These are phyloP conservation scores for Rhagophthalmus giganteus DNA, from an alignment of 2,888 invertebrate genomes.

Conservation along the genomic window DNA sequence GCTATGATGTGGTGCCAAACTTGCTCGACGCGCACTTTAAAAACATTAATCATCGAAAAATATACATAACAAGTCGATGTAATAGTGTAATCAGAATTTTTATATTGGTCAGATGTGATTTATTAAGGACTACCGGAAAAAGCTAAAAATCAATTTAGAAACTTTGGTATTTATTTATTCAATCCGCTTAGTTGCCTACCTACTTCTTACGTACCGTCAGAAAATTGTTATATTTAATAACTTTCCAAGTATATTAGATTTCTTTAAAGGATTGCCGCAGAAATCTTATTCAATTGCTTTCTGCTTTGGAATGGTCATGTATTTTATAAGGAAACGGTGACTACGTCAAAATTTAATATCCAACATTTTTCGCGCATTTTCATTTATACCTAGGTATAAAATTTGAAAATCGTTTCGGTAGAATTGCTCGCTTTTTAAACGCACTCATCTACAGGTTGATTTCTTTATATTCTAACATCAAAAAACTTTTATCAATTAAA, in stretches of 20 bases:
- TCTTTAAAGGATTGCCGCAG: background rate
- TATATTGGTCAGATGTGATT: slow-evolving; percentile 35
- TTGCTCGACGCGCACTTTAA: slow-evolving; percentile 7
- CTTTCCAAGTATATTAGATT: background rate
- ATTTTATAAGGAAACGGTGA: slow-evolving; percentile 3
- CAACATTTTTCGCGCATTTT: too few relatives aligned
- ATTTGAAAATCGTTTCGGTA: too few relatives aligned
- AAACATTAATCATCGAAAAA: slow-evolving; percentile 41
- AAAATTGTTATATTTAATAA: slow-evolving; percentile 4
- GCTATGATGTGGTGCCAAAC: slow-evolving; percentile 5
- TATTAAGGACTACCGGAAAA: slow-evolving; percentile 29
- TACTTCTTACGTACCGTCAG: background rate
- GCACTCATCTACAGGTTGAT: too few relatives aligned
- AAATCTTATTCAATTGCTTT: slow-evolving; percentile 7
- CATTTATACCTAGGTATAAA: too few relatives aligned
- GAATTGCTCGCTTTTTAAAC: too few relatives aligned
- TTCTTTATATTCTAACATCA: too few relatives aligned
- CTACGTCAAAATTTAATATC: too few relatives aligned
- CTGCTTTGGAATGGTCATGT: slow-evolving; percentile 10
- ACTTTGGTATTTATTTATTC: slow-evolving; percentile 14
- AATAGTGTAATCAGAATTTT: slow-evolving; percentile 43
- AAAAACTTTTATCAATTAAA: too few relatives aligned
- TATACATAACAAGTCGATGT: slow-evolving; percentile 42
- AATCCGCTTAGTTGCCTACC: background rate
- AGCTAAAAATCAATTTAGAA: slow-evolving; percentile 18